Conservation (phyloP, 2,113 vertebrate genomes). For the Fulmarus glacialis region DNA sequence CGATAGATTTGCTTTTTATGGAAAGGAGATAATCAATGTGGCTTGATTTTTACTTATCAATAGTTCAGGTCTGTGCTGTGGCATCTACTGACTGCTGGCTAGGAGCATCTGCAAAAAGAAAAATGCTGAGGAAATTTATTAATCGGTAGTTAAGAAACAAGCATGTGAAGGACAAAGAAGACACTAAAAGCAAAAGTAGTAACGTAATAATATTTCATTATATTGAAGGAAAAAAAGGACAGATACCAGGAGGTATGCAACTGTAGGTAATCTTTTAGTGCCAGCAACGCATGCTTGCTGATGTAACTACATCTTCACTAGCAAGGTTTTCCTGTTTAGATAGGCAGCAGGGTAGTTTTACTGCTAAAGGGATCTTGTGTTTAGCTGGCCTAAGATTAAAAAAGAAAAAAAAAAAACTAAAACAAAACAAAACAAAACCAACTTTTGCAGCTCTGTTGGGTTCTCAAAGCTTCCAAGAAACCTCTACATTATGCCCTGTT, state of each 20-base stretch:
- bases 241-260: background rate
- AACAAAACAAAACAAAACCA: background rate
- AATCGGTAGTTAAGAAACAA: background rate
- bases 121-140: background rate
- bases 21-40: background rate
- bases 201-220: background rate
- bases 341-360: background rate
- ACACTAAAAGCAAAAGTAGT: background rate
- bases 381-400: background rate
- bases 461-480: background rate
- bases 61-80: background rate
- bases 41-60: background rate
- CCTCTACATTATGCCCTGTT: background rate
- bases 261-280: background rate
- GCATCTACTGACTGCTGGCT: background rate
- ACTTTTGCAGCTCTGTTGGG: background rate
- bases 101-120: background rate
- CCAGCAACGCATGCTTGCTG: background rate
- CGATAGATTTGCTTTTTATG: fast-evolving
- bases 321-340: conserved; percentile 15
- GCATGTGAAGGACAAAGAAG: background rate
- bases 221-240: background rate
- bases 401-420: background rate
- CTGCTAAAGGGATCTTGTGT: background rate
- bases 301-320: background rate